Base-by-base conservation (phyloP, 2,888 invertebrate species). In the Zootermopsis nevadensis region DNA sequence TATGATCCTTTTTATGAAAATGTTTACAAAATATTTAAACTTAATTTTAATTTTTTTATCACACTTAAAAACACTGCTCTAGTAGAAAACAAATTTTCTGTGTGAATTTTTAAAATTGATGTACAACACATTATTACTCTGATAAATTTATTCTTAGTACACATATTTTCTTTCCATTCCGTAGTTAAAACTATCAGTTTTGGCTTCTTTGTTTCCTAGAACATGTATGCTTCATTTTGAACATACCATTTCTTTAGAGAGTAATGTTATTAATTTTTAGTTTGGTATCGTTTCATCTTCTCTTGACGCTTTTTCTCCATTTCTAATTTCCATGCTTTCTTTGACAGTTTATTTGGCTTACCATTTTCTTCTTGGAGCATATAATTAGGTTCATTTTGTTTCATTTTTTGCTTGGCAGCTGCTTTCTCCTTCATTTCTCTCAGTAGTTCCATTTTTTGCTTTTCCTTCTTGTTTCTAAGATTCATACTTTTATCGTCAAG, bases 311-410 rank as follows among this genome's bases (percentile, higher is more conserved):
- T 84, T 74, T 84, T 85, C 81, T 85, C 85, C 82, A 82, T 81
- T 80, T 86, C 86, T 31, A 85, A 27, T 81, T 86, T 86, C 81
- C 83, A 84, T 48, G 85, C 84, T 60, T 85, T 85, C 66, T 85
- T 86, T 60, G 85, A 85, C 30, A 85, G 35, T 83, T 83, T 84
- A 30, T 80, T 76, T 69, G 67, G 74, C 60, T 60, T 60, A 12
- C 60, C 60, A 27, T 60, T 60, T 60, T 81, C 67, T 27, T 38
- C 66, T 24, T 60, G 24, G 19, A 27, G 31, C 19, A 55, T 35
- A 33, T 80, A 19, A 66, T 66, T 66, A 38, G 35, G 48, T 60
- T 60, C 60, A 60, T 4, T 27, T 60, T 24, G 60, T 12, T 60
- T 60, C 7, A 60, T 27, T 27, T 60, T 60, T 60, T 60, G n/a